These are phyloP conservation scores for Scolopax mira DNA, from an alignment of 2,113 vertebrate species.

Conservation along the genomic window DNA sequence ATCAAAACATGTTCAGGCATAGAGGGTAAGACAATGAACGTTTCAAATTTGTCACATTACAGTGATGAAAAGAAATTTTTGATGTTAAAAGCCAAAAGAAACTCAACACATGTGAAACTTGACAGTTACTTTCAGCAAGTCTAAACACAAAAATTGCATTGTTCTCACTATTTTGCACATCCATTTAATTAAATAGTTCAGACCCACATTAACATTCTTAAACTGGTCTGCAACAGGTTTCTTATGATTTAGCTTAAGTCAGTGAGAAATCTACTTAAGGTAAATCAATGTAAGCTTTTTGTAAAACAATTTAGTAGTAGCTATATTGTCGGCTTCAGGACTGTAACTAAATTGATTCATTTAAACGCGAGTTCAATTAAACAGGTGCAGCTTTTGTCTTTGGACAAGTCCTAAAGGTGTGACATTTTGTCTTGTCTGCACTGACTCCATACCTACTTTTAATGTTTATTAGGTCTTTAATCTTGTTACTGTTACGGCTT, in stretches of 20 bases:
- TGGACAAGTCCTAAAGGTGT: neutral
- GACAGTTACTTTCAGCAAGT: neutral
- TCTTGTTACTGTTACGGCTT: neutral
- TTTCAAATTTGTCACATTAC: neutral
- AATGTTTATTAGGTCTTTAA: neutral
- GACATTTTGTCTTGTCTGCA: neutral
- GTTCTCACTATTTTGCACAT: neutral
- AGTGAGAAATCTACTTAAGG: neutral
- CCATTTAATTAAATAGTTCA: neutral
- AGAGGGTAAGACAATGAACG: neutral
- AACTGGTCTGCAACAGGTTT: neutral
- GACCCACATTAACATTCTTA: neutral
- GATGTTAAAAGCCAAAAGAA: neutral
- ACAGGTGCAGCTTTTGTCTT: neutral
- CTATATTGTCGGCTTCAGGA: neutral
- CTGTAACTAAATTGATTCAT: neutral
- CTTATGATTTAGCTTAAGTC: neutral
- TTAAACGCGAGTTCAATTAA: neutral
- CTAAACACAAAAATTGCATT: neutral
- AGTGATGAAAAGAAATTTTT: neutral
- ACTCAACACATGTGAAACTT: neutral
- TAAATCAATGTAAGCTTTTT: conserved; percentile 29
- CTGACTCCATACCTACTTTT: neutral
- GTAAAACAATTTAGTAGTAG: neutral
- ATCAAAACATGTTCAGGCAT: neutral